Evolutionary conservation across 2,113 vertebrate species (phyloP), one percentile per base, ranked within the genome.

Genomic region (Cynoglossus semilaevis): DNA sequence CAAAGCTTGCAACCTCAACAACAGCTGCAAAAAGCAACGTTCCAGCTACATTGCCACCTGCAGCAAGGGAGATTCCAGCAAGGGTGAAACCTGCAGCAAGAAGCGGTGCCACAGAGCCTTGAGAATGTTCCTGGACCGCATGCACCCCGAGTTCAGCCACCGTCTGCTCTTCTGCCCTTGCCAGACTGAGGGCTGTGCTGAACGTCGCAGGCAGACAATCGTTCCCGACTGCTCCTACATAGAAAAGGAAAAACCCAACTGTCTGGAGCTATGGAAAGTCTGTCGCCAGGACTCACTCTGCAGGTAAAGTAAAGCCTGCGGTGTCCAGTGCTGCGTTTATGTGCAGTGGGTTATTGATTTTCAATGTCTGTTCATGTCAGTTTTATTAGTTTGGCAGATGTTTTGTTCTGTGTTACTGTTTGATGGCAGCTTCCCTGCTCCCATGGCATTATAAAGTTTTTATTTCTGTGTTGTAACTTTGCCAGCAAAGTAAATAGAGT

Each of bases 121-220:
- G 79, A 91, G 95, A 57, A 89, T 92, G 83, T 99, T 99, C 89
- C 93, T 98, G 7, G 96, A 98, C 86, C 93, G 94, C 0, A 93
- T 98, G 58, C 92, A 95, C 53, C 37, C 89, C 0, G 93, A 96
- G 79, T 95, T 93, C 83, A 96, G 92, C 87, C 95, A 95, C 84
- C 93, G 94, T 51, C 91, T 98, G 78, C 95, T 99, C 50, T 99
- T 99, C 93, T 99, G 97, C 87, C 92, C 96, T 76, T 98, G 96
- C 82, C 89, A 88, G 63, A 92, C 94, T 68, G 90, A 87, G 64
- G 96, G 94, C 0, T 99, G 97, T 0, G 94, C 96, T 0, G 95
- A 98, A 79, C 90, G 96, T 40, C 93, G 96, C 35, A 89, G 96
- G 15, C 96, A 99, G 72, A 98, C 96, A 69, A 95, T 96, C 46